Evolutionary conservation across 1,140 invertebrate genomes (phyloP).

Genomic region (Aphaenogaster floridana): DNA sequence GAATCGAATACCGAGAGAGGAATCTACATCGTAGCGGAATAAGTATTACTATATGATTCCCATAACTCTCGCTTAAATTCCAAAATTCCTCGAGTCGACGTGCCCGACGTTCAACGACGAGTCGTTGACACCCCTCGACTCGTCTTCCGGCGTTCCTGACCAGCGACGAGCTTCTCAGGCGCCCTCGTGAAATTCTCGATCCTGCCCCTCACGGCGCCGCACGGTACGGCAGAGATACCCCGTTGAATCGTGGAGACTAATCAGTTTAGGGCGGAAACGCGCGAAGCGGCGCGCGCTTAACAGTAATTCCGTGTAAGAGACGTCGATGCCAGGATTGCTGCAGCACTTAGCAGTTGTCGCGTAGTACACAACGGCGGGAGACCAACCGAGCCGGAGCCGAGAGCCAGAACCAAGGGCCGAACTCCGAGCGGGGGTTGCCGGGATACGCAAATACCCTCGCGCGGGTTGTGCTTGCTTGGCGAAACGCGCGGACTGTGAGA

Average conservation of each 20-base stretch:
- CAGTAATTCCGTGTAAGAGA: conserved; percentile 82
- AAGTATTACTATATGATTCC: not conserved
- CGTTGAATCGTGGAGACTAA: conserved; percentile 64
- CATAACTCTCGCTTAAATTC: conserved; percentile 29
- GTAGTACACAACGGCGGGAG: conserved; percentile 61
- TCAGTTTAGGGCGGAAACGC: conserved; percentile 55
- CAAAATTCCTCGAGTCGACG: conserved; percentile 35
- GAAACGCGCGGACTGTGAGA: conserved; percentile 60
- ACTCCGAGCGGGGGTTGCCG: conserved; percentile 53
- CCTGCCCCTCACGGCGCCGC: not conserved
- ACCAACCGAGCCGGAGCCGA: conserved; percentile 56
- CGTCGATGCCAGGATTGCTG: conserved; percentile 80
- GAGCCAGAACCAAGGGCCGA: conserved; percentile 26
- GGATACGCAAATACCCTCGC: conserved; percentile 72
- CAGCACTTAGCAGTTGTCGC: conserved; percentile 82
- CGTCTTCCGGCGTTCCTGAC: conserved; percentile 38
- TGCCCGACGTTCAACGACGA: not conserved
- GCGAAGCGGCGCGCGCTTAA: conserved; percentile 75
- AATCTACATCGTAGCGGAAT: not conserved
- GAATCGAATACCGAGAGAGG: not conserved
- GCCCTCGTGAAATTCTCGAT: conserved; percentile 68
- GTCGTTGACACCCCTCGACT: conserved; percentile 30
- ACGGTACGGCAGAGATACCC: conserved; percentile 30
- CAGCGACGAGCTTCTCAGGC: not conserved
- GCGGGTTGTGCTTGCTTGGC: conserved; percentile 72